Base-by-base conservation (phyloP, 2,113 vertebrate genomes). In the Azemiops feae region DNA sequence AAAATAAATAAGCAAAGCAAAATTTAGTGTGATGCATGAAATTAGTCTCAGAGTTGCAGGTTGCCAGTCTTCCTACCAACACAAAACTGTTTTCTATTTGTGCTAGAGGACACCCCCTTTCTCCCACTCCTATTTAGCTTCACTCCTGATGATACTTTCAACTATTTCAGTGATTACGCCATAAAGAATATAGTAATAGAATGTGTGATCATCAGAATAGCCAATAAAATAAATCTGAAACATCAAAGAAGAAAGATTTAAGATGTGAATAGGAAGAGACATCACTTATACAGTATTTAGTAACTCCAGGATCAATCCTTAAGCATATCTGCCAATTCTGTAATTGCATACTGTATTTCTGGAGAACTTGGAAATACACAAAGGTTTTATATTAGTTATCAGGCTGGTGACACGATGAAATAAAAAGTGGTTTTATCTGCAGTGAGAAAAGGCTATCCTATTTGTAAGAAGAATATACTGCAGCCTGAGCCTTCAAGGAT, bases 321-420 rank as follows among this genome's bases (percentile, higher is more conserved):
- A n/a, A 22, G 2, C 53, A 6, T 1, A 55, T 74, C 58, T 30
- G 39, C 25, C 0, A 93, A 30, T 12, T 85, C 16, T 27, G 4
- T 0, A 25, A 93, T 85, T 45, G 1, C 55, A 85, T 89, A 86
- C 47, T 39, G 30, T 7, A 58, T 55, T 12, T 53, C 47, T 3
- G 4, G 3, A 54, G 0, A 0, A 20, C 47, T 47, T 54, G 5
- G 53, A 85, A 86, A 69, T 85, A 87, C 0, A 0, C 2, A 22
- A 5, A 8, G 54, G 58, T 88, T 88, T 11, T 22, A 23, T 43
- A 27, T 69, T 89, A 94, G 25, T 14, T 74, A 50, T 30, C 23
- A 60, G 94, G 94, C 60, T 4, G 88, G 1, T 11, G 85, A 16
- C 57, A 7, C 54, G 88, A 92, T 39, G 91, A 92, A 94, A 64